Percentiles rank a stretch among this genome's conserved stretches.
phyloP scores from a whole-genome alignment of 2,113 vertebrate species.

The Blennius ocellaris region DNA sequence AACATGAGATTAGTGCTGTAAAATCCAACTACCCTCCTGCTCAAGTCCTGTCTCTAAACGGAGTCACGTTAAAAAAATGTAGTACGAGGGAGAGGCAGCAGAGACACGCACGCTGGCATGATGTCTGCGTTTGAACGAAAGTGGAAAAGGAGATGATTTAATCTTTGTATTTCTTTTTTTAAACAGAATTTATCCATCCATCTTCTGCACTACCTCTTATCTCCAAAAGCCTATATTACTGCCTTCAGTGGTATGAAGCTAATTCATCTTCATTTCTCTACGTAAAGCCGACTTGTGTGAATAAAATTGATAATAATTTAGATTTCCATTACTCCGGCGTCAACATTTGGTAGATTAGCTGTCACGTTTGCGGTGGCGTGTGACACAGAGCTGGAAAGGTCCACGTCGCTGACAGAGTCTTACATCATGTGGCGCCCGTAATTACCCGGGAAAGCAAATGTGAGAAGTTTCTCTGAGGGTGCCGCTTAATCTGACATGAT shows the following conservation, averaged over 20 bases:
- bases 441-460: not conserved
- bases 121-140: no score
- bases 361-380: slow-evolving; percentile 8
- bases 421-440: not conserved
- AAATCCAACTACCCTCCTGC: not conserved
- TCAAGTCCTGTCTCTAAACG: not conserved
- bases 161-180: no score
- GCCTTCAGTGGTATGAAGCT: no score
- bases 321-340: slow-evolving; percentile 30
- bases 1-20: not conserved
- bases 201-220: no score
- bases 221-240: no score
- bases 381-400: slow-evolving; percentile 11
- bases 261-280: no score
- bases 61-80: not conserved
- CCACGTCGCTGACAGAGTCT: slow-evolving; percentile 22
- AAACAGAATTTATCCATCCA: no score
- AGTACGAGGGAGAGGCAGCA: not conserved
- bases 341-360: slow-evolving; percentile 30
- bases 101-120: no score
- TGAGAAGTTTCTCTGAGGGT: slow-evolving; percentile 3
- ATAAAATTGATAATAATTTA: slow-evolving; percentile 35
- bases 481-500: slow-evolving; percentile 28
- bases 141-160: no score
- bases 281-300: slow-evolving; percentile 22